Evolutionary conservation across 1,140 invertebrate genomes (phyloP).

Genomic region (Trichoplusia ni): DNA sequence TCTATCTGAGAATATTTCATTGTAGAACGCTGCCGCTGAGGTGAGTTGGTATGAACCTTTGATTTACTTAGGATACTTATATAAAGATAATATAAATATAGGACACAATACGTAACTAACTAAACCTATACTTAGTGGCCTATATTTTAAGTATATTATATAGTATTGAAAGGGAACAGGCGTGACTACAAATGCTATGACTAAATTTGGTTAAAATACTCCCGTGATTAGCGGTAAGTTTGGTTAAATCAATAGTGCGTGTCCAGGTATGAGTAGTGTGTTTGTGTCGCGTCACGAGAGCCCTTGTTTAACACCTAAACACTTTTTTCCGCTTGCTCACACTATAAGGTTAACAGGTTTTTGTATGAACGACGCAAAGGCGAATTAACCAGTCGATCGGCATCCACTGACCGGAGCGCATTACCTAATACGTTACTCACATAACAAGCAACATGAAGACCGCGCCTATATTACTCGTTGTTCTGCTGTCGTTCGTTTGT

Average conservation of each 20-base stretch:
- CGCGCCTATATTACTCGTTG: conserved; percentile 49
- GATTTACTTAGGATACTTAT: too few species aligned
- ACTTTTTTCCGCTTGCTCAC: conserved; percentile 51
- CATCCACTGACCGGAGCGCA: conserved; percentile 44
- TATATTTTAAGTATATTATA: too few species aligned
- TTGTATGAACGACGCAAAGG: conserved; percentile 37
- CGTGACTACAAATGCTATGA: too few species aligned
- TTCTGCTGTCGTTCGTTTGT: conserved; percentile 52
- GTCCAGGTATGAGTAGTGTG: background rate
- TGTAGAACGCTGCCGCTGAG: too few species aligned
- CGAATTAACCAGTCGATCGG: conserved; percentile 46
- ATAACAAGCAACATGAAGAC: conserved; percentile 57
- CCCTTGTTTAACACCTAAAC: conserved; percentile 8
- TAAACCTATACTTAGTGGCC: too few species aligned
- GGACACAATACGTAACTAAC: background rate
- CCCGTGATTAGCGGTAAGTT: too few species aligned
- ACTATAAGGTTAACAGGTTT: conserved; percentile 51
- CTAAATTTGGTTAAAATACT: too few species aligned
- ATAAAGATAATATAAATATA: too few species aligned
- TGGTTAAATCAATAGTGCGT: conserved; percentile 1
- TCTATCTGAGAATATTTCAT: too few species aligned
- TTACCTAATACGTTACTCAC: conserved; percentile 29
- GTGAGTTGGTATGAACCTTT: too few species aligned
- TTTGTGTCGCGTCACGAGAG: conserved; percentile 9
- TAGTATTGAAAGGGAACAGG: too few species aligned